Evolutionary conservation across 2,113 vertebrate species (phyloP).

Genomic region (Cathartes aura): DNA sequence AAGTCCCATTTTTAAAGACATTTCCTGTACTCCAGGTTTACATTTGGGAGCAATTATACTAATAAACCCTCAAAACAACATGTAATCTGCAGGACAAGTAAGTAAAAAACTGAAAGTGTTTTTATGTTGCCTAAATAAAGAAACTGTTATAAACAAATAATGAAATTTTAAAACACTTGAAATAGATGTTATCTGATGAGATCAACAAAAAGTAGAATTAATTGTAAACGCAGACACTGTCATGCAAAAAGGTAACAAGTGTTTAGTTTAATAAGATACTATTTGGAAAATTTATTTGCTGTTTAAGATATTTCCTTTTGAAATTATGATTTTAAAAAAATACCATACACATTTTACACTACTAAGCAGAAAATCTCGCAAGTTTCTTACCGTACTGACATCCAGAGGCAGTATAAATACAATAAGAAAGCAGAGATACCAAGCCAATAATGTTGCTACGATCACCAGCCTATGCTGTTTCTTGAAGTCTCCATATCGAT

Average conservation of each 20-base stretch:
- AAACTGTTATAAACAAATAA: background rate
- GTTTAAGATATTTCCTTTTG: background rate
- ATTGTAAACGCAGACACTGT: background rate
- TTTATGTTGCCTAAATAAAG: background rate
- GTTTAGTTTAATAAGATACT: background rate
- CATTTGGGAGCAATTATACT: background rate
- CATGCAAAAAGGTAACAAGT: background rate
- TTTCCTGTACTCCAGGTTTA: background rate
- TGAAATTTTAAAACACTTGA: background rate
- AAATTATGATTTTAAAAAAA: background rate
- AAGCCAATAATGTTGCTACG: slow-evolving; percentile 89
- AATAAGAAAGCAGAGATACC: slow-evolving; percentile 97
- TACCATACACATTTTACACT: background rate
- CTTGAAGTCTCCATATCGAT: slow-evolving; percentile 90
- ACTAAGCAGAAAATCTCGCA: background rate
- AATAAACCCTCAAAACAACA: background rate
- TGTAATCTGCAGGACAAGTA: background rate
- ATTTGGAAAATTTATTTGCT: background rate
- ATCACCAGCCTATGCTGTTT: slow-evolving; percentile 92
- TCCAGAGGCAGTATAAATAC: slow-evolving; percentile 93
- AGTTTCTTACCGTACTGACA: slow-evolving; percentile 89
- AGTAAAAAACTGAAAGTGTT: background rate
- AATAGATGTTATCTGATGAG: background rate
- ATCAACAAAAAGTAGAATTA: background rate
- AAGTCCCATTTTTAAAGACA: background rate